Evolutionary conservation across 2,888 invertebrate genomes (phyloP).

Genomic region (Amorpha juglandis): DNA sequence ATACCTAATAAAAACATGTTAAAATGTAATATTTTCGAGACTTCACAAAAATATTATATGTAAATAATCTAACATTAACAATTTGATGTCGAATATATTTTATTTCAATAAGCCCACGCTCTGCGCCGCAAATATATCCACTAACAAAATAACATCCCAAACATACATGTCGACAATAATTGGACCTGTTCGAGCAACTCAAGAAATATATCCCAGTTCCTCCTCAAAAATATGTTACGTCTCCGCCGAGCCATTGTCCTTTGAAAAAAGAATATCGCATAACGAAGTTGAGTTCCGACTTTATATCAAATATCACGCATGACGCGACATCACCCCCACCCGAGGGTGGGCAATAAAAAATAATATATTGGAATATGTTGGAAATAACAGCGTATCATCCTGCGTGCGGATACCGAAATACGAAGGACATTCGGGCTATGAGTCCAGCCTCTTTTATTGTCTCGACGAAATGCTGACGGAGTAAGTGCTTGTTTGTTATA

Average conservation of each 20-base stretch:
- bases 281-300: conserved; percentile 84
- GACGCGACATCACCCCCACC: conserved; percentile 66
- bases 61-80: conserved; percentile 20
- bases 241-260: conserved; percentile 78
- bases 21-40: not conserved
- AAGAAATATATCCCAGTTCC: conserved; percentile 75
- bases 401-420: conserved; percentile 69
- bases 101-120: conserved; percentile 40
- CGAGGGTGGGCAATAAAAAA: conserved; percentile 82
- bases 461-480: conserved; percentile 73
- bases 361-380: conserved; percentile 86
- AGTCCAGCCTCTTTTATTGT: conserved; percentile 81
- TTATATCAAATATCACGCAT: conserved; percentile 85
- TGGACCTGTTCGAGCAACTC: conserved; percentile 71
- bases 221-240: conserved; percentile 77
- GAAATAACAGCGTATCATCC: conserved; percentile 84
- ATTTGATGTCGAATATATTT: conserved; percentile 8
- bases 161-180: conserved; percentile 77
- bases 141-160: conserved; percentile 71
- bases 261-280: conserved; percentile 83
- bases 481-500: conserved; percentile 69
- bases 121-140: conserved; percentile 49
- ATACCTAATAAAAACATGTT: not conserved
- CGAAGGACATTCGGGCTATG: conserved; percentile 73
- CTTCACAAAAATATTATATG: not conserved